phyloP scores from a whole-genome alignment of 2,797 vertebrate genomes.

The Poecilia gillii region DNA sequence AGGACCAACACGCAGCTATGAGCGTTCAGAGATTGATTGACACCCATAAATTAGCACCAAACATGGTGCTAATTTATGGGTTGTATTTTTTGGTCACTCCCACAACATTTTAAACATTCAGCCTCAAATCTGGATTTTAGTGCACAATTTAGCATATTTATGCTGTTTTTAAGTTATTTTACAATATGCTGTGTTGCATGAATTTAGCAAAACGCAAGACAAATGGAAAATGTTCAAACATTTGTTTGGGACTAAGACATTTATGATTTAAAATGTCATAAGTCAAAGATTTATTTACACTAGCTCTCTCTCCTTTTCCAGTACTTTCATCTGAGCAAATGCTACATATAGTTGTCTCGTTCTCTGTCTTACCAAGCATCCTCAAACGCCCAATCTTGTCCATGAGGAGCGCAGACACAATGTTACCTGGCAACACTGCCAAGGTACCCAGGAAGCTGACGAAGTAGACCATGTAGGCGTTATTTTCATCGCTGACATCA shows the following conservation, averaged over 20 bases:
- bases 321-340: neutral
- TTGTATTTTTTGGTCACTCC: neutral
- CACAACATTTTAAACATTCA: neutral
- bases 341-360: neutral
- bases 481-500: conserved; percentile 94
- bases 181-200: neutral
- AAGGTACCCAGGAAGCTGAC: conserved; percentile 97
- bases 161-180: neutral
- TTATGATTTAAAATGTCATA: neutral
- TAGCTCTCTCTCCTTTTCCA: neutral
- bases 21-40: neutral
- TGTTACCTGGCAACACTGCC: conserved; percentile 95
- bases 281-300: neutral
- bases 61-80: neutral
- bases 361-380: conserved; percentile 88
- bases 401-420: conserved; percentile 96
- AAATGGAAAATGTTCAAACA: neutral
- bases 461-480: conserved; percentile 99
- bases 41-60: neutral
- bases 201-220: neutral
- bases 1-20: neutral
- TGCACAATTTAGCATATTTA: neutral
- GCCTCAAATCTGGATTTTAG: neutral
- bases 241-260: neutral
- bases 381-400: conserved; percentile 96